Evolutionary conservation across 2,888 invertebrate species (phyloP).

Genomic region (Phortica magna): DNA sequence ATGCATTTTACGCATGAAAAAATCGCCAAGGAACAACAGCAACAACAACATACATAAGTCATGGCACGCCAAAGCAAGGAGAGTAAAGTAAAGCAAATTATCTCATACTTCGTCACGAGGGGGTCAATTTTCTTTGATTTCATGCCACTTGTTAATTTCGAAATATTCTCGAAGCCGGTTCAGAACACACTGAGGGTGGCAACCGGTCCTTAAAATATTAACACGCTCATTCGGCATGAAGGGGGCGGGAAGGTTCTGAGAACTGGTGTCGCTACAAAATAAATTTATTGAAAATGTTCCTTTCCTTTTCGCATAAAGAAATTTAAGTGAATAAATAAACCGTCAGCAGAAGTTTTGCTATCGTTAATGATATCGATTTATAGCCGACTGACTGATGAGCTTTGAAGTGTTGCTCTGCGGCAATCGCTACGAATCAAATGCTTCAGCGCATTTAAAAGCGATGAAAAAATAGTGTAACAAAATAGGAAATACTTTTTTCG

Average conservation of each 20-base stretch:
- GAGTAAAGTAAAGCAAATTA: slow-evolving; percentile 7
- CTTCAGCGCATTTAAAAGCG: not conserved
- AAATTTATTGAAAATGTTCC: slow-evolving; percentile 24
- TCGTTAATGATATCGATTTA: slow-evolving; percentile 1
- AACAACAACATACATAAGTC: not conserved
- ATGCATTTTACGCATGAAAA: slow-evolving; percentile 22
- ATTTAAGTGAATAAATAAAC: slow-evolving; percentile 11
- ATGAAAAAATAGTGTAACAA: not conserved
- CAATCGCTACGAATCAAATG: not conserved
- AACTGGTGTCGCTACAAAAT: slow-evolving; percentile 12
- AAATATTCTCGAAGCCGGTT: not conserved
- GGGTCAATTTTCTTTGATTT: slow-evolving; percentile 28
- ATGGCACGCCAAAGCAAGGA: not conserved
- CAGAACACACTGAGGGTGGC: slow-evolving; percentile 9
- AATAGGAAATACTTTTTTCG: no score
- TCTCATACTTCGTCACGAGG: slow-evolving; percentile 2
- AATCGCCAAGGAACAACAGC: not conserved
- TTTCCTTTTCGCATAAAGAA: slow-evolving; percentile 21
- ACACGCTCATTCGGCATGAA: not conserved
- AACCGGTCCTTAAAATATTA: slow-evolving; percentile 21
- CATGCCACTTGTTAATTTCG: slow-evolving; percentile 25
- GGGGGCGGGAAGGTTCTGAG: not conserved
- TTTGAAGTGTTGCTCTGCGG: not conserved
- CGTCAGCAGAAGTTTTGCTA: slow-evolving; percentile 9
- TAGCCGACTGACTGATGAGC: not conserved